Percentiles rank a stretch among this genome's conserved stretches.
Conservation (phyloP, 2,888 invertebrate genomes). For the Nezara viridula region DNA sequence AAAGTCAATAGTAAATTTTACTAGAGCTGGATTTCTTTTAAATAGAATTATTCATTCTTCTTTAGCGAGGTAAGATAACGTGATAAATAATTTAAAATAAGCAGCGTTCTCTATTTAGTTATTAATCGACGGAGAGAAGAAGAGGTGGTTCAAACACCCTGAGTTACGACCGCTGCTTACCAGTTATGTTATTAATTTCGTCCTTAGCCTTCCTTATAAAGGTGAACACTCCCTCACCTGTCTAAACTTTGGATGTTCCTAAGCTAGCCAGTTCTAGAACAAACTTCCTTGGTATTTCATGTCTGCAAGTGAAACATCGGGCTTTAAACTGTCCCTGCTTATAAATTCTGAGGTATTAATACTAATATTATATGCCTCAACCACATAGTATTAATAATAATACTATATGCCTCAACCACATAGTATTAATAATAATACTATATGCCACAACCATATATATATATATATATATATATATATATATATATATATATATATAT, state of each 20-base stretch:
- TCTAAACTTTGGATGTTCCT: neutral
- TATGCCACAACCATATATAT: no score
- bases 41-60: no score
- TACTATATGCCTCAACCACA: no score
- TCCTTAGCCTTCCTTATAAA: neutral
- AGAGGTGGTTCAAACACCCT: neutral
- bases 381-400: no score
- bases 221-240: conserved; percentile 14
- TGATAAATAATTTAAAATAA: no score
- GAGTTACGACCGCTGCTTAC: neutral
- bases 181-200: conserved; percentile 14
- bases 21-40: no score
- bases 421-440: no score
- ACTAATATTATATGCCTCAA: no score
- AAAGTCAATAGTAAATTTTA: no score
- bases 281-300: neutral
- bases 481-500: no score
- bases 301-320: neutral
- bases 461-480: no score
- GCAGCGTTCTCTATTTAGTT: neutral
- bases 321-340: neutral
- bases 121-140: neutral
- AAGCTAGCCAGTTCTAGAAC: neutral
- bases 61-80: no score
- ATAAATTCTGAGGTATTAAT: neutral